phyloP scores from a whole-genome alignment of 2,797 vertebrate species.

The Megalops cyprinoides region DNA sequence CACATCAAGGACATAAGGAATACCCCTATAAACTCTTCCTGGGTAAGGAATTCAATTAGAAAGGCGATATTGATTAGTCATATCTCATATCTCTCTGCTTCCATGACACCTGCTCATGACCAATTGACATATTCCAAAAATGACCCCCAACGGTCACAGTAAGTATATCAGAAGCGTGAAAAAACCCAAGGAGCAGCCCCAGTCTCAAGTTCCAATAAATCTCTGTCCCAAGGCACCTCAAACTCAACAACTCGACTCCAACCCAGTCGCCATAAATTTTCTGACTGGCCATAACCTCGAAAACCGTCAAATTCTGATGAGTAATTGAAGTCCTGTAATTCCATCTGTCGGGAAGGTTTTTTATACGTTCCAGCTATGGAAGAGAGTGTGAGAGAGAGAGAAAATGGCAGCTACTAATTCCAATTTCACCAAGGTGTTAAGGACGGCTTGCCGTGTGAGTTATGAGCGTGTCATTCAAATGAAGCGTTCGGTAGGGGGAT shows the following conservation, averaged over 20 bases:
- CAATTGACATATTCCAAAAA: background rate
- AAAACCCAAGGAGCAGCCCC: background rate
- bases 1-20: background rate
- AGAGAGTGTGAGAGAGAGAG: background rate
- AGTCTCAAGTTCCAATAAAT: constrained; percentile 5
- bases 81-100: background rate
- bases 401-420: constrained; percentile 21
- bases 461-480: constrained; percentile 24
- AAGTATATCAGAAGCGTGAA: background rate
- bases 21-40: constrained; percentile 5
- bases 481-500: constrained; percentile 18
- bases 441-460: constrained; percentile 6
- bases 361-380: constrained; percentile 39
- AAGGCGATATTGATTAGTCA: constrained; percentile 1
- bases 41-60: background rate
- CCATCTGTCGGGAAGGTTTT: constrained; percentile 51
- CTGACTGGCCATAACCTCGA: constrained; percentile 53
- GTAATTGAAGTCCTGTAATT: constrained; percentile 44
- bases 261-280: constrained; percentile 28
- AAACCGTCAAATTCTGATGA: constrained; percentile 57
- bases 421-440: constrained; percentile 26
- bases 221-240: background rate
- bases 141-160: background rate
- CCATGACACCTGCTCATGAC: too few relatives aligned
- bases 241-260: constrained; percentile 29